Evolutionary conservation across 2,888 invertebrate genomes (phyloP), one percentile per base, ranked within the genome.

Genomic region (Acronicta alni): DNA sequence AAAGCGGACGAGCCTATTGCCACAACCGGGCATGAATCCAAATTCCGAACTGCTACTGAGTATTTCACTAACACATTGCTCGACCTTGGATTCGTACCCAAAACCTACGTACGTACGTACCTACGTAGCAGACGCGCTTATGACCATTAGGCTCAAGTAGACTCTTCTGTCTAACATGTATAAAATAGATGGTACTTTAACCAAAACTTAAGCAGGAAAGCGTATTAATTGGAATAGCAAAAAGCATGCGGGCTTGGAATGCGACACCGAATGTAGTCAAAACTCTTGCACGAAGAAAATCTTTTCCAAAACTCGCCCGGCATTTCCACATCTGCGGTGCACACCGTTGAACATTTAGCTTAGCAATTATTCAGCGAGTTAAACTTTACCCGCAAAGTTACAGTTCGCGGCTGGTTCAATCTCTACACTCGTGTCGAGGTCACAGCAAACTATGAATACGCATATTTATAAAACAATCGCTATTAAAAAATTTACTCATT

Each of bases 311-410:
- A 76, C 73, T 75, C 62, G 17, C 61, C 58, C 48, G 70, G 72
- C 72, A 77, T 77, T 75, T 64, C 71, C 74, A 69, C 64, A 74
- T 73, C 65, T 67, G 73, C 66, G 70, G 62, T 72, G 68, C 68
- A 74, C 75, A 67, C 72, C 62, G 65, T 74, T 79, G 75, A 77
- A 76, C 78, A 80, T 80, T 82, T 79, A 75, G 67, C 80, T 80
- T 72, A 77, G 81, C 78, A 86, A 87, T 87, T 88, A 86, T 86
- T 85, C 85, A 83, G 68, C 79, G 70, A 81, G 80, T 79, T 79
- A 65, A 86, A 86, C 79, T 87, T 85, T 69, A 49, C 57, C 80
- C 72, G 64, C 81, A 74, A 83, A 85, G 79, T 87, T 84, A 79
- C 67, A 73, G 73, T 75, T 77, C 72, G 64, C 75, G 63, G 68